Evolutionary conservation across 2,888 invertebrate species (phyloP).

Genomic region (Cetonia aurata): DNA sequence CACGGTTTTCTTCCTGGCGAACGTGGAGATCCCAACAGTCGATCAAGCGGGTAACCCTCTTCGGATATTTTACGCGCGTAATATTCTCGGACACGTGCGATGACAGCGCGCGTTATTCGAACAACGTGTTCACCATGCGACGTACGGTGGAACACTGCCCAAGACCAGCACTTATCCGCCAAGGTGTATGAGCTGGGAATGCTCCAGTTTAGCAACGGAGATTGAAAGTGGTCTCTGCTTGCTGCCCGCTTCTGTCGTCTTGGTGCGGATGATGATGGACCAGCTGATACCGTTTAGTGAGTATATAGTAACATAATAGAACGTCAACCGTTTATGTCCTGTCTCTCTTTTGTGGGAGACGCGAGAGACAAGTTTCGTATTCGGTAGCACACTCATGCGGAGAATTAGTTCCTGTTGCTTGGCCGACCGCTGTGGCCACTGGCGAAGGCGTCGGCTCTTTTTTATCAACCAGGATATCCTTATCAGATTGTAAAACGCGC

Average conservation of each 20-base stretch:
- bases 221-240: constrained; percentile 63
- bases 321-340: constrained; percentile 53
- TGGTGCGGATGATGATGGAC: constrained; percentile 56
- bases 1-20: too few relatives aligned
- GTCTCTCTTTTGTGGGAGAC: constrained; percentile 44
- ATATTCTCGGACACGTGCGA: neutral
- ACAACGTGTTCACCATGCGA: constrained; percentile 56
- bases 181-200: constrained; percentile 61
- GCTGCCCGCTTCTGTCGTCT: constrained; percentile 19
- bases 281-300: constrained; percentile 54
- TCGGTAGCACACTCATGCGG: constrained; percentile 29
- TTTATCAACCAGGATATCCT: constrained; percentile 51
- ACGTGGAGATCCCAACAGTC: constrained; percentile 47
- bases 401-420: constrained; percentile 60
- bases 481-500: constrained; percentile 48
- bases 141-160: constrained; percentile 62
- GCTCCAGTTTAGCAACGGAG: constrained; percentile 61
- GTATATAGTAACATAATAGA: constrained; percentile 49
- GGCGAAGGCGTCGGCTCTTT: constrained; percentile 28
- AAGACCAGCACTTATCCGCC: constrained; percentile 58
- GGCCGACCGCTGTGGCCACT: constrained; percentile 44
- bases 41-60: constrained; percentile 49
- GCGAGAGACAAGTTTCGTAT: neutral
- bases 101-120: neutral
- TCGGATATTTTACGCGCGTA: neutral